A percentile compares a stretch with the other conserved stretches of the same genome.
These are phyloP conservation scores for Metallyticus violacea DNA, from an alignment of 2,888 invertebrate genomes.

Conservation along the genomic window DNA sequence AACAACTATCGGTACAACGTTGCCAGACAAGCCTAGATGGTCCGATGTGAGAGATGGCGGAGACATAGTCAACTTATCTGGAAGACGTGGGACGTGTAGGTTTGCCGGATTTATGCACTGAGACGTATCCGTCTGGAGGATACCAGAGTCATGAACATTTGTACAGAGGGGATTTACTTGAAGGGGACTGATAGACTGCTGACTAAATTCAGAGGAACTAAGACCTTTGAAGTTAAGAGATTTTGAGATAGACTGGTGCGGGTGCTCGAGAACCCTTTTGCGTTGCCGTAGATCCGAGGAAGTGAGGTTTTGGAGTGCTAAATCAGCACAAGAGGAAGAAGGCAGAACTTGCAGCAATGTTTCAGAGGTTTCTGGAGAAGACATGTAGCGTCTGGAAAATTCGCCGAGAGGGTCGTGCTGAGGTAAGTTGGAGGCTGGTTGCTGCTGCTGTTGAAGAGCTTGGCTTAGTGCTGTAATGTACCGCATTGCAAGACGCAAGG, in stretches of 20 bases:
- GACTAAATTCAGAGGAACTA: not conserved
- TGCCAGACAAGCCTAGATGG: not conserved
- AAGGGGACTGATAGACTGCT: not conserved
- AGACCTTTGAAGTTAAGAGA: not conserved
- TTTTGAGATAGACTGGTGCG: not conserved
- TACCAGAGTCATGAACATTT: not conserved
- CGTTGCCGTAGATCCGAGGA: not conserved
- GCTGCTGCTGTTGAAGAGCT: constrained; percentile 48
- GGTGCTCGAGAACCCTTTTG: not conserved
- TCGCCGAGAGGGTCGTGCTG: not conserved
- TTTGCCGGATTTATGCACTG: not conserved
- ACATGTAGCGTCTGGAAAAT: not conserved
- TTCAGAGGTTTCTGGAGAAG: not conserved
- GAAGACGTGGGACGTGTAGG: not conserved
- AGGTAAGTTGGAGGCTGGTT: not conserved
- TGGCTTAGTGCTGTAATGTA: constrained; percentile 79
- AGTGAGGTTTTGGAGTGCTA: not conserved
- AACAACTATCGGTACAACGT: not conserved
- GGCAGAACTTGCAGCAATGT: not conserved
- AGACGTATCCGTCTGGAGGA: not conserved
- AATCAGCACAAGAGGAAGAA: not conserved
- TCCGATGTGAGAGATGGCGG: not conserved
- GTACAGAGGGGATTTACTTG: not conserved
- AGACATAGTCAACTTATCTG: not conserved
- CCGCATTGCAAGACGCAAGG: constrained; percentile 80